These are phyloP conservation scores for Myripristis jacobus DNA, from an alignment of 2,797 vertebrate species.

Conservation along the genomic window DNA sequence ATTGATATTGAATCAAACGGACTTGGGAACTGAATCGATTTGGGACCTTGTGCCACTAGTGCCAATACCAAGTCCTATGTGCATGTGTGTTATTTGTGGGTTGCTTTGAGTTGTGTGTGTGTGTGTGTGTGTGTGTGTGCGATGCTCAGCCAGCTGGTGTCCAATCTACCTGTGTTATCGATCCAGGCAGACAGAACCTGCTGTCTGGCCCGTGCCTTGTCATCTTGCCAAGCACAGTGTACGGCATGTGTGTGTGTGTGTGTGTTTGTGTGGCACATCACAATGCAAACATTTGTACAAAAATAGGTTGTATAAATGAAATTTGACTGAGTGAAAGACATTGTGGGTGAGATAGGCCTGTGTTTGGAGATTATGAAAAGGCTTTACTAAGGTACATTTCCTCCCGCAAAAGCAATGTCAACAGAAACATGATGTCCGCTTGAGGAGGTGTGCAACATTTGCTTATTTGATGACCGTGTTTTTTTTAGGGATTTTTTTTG, in stretches of 20 bases:
- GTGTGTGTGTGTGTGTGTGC: background rate
- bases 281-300: constrained; percentile 30
- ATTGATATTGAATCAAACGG: no score
- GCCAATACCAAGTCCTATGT: no score
- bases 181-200: background rate
- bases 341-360: background rate
- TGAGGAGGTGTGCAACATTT: background rate
- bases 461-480: background rate
- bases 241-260: background rate
- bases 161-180: background rate
- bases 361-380: constrained; percentile 32
- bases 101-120: background rate
- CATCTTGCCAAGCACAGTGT: constrained; percentile 3
- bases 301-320: constrained; percentile 26
- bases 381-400: constrained; percentile 18
- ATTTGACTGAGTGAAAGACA: background rate
- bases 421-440: constrained; percentile 1
- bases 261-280: background rate
- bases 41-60: no score
- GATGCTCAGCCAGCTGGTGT: background rate
- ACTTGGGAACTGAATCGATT: no score
- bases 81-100: no score
- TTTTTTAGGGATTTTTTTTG: background rate
- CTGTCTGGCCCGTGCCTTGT: background rate
- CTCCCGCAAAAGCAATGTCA: constrained; percentile 15